Conservation (phyloP, 2,797 vertebrate species). For the Cynodonichthys magdalenae region DNA sequence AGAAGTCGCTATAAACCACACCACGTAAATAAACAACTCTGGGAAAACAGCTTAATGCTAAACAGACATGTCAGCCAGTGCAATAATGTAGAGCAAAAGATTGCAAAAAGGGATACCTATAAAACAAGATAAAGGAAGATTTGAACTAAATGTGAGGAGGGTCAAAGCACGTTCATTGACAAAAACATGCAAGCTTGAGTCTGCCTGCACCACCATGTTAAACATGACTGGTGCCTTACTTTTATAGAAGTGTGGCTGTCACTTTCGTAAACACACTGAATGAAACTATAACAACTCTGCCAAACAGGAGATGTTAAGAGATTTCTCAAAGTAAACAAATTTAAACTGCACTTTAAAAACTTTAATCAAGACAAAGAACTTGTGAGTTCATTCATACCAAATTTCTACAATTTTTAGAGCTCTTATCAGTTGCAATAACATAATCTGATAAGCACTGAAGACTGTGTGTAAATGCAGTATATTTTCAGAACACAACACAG, state of each 20-base stretch:
- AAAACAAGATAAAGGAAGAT: constrained; percentile 1
- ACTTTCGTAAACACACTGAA: constrained; percentile 6
- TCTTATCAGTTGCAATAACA: background rate
- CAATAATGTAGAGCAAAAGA: constrained; percentile 27
- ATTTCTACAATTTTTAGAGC: too few relatives aligned
- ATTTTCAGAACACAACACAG: background rate
- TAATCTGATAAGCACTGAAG: background rate
- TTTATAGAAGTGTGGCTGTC: constrained; percentile 8
- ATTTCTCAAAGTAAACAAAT: background rate
- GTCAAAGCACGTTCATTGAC: background rate
- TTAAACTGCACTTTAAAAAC: background rate
- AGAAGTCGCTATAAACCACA: constrained; percentile 14
- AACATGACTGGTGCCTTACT: background rate
- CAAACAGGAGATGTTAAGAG: background rate
- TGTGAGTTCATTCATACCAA: too few relatives aligned
- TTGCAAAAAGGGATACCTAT: constrained; percentile 14
- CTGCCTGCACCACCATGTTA: background rate
- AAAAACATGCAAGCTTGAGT: background rate
- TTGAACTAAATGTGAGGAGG: background rate
- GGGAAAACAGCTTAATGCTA: constrained; percentile 13
- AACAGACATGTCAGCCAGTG: constrained; percentile 23
- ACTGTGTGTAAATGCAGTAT: background rate
- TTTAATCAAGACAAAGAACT: too few relatives aligned
- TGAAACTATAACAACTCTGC: constrained; percentile 2
- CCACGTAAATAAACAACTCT: constrained; percentile 31